Conservation (phyloP, 2,888 invertebrate species). For the Callyntrura guangdongensis region DNA sequence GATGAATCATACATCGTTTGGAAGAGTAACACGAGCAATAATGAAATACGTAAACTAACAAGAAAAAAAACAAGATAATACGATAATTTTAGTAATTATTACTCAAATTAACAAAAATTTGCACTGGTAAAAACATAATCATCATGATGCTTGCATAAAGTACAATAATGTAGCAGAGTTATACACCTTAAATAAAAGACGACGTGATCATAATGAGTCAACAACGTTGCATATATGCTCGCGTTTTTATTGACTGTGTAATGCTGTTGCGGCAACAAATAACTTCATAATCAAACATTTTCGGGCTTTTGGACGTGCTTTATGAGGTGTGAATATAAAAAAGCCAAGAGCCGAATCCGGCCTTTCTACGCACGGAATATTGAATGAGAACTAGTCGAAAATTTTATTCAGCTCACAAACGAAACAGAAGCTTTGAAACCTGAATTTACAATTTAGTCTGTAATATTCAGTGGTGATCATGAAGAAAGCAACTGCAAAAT, state of each 20-base stretch:
- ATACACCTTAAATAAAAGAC: neutral
- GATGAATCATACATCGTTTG: neutral
- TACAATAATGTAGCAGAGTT: neutral
- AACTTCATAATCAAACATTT: slow-evolving; percentile 64
- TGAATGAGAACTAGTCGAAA: neutral
- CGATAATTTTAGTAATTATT: slow-evolving; percentile 52
- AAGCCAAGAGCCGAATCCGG: slow-evolving; percentile 1
- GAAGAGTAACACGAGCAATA: neutral
- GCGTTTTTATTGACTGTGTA: neutral
- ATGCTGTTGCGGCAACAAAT: slow-evolving; percentile 51
- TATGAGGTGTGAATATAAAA: slow-evolving; percentile 69
- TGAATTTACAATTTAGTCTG: neutral
- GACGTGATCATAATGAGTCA: neutral
- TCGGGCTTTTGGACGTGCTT: slow-evolving; percentile 63
- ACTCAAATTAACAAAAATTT: slow-evolving; percentile 16
- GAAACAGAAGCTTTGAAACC: slow-evolving; percentile 36
- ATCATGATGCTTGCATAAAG: neutral
- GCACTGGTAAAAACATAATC: slow-evolving; percentile 43
- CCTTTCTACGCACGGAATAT: neutral
- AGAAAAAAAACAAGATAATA: slow-evolving; percentile 28
- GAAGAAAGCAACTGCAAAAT: neutral
- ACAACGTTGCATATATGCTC: neutral
- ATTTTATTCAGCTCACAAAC: slow-evolving; percentile 4
- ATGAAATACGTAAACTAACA: slow-evolving; percentile 1
- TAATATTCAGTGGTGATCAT: neutral